Conservation (phyloP, 2,888 invertebrate genomes). For the Chaitophorus viminalis region DNA sequence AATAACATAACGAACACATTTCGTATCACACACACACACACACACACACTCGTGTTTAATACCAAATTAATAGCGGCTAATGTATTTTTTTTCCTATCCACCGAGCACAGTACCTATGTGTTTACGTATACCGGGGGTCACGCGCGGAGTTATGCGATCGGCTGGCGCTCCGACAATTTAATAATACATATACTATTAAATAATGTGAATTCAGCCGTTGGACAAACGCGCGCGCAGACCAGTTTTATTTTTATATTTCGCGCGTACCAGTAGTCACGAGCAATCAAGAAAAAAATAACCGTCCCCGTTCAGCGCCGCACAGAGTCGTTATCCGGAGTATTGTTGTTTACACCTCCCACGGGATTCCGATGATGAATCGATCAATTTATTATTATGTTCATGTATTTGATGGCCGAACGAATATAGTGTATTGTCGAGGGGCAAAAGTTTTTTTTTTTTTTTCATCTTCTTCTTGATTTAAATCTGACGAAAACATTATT, state of each 20-base stretch:
- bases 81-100: neutral
- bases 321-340: slow-evolving; percentile 51
- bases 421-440: neutral
- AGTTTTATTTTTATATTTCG: slow-evolving; percentile 28
- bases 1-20: slow-evolving; percentile 24
- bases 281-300: slow-evolving; percentile 49
- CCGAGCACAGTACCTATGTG: neutral
- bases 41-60: slow-evolving; percentile 24
- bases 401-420: neutral
- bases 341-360: slow-evolving; percentile 60
- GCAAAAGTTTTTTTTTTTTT: neutral
- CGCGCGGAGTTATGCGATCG: slow-evolving; percentile 33
- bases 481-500: slow-evolving; percentile 38
- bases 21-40: slow-evolving; percentile 18
- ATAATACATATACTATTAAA: no score
- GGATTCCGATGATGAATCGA: slow-evolving; percentile 58
- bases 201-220: slow-evolving; percentile 28
- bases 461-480: neutral
- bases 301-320: slow-evolving; percentile 10
- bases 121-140: slow-evolving; percentile 21
- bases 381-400: slow-evolving; percentile 28
- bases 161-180: slow-evolving; percentile 5
- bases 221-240: slow-evolving; percentile 18
- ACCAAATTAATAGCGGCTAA: slow-evolving; percentile 39
- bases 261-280: slow-evolving; percentile 25